These are phyloP conservation scores for Galerucella pusilla DNA, from an alignment of 2,888 invertebrate species.

Conservation along the genomic window DNA sequence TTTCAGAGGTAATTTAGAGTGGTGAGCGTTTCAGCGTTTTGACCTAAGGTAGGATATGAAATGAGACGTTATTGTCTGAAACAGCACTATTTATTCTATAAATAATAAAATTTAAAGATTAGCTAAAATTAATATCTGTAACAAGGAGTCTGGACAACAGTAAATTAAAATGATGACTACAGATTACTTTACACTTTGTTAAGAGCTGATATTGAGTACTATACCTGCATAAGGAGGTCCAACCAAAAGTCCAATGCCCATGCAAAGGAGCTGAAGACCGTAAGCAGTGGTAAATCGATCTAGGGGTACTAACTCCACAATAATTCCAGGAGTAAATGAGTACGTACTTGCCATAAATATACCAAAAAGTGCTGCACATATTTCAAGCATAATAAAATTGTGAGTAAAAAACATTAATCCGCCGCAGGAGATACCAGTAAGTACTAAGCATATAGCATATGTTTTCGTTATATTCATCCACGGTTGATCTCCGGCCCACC, in stretches of 20 bases:
- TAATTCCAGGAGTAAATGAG: slow-evolving; percentile 89
- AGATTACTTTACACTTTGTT: too few species aligned
- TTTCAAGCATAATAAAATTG: slow-evolving; percentile 62
- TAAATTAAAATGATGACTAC: too few species aligned
- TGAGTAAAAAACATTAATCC: slow-evolving; percentile 67
- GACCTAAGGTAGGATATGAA: too few species aligned
- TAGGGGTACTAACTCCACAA: slow-evolving; percentile 89
- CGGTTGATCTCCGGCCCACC: slow-evolving; percentile 90
- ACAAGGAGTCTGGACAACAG: too few species aligned
- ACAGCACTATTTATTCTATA: too few species aligned
- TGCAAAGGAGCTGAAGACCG: slow-evolving; percentile 87
- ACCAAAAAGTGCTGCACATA: slow-evolving; percentile 77
- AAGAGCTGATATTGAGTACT: slow-evolving; percentile 3
- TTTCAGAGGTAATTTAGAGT: too few species aligned
- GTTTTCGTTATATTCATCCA: slow-evolving; percentile 78
- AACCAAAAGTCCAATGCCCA: slow-evolving; percentile 91
- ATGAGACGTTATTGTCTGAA: too few species aligned
- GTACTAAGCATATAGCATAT: slow-evolving; percentile 81
- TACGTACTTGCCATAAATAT: slow-evolving; percentile 92
- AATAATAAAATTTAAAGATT: too few species aligned
- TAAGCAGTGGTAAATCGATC: slow-evolving; percentile 94
- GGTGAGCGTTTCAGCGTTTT: too few species aligned
- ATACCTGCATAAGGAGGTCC: slow-evolving; percentile 93
- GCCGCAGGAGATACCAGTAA: slow-evolving; percentile 74
- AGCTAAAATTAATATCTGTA: too few species aligned